Conservation (phyloP, 1,140 invertebrate species). For the Tetragonula clypearis region DNA sequence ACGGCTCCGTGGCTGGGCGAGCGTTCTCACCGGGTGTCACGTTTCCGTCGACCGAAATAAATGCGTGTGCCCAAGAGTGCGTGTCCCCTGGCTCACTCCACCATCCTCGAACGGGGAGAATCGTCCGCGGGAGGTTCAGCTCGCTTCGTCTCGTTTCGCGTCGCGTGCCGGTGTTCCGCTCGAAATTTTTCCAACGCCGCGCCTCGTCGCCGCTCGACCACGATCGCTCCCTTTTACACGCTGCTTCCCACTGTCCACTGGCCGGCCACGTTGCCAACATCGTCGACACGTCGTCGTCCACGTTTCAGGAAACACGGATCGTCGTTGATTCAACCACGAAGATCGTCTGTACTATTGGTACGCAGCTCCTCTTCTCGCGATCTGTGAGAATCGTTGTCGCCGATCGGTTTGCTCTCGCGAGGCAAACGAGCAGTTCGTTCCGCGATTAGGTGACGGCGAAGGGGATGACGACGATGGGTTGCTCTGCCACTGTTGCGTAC, state of each 20-base stretch:
- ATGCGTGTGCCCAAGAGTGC: slow-evolving; percentile 41
- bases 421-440: background rate
- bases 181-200: background rate
- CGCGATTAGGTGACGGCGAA: background rate
- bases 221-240: background rate
- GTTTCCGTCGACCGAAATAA: slow-evolving; percentile 67
- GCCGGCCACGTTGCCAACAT: background rate
- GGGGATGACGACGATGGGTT: background rate
- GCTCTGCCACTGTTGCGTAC: background rate
- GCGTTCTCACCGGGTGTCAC: slow-evolving; percentile 58
- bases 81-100: background rate
- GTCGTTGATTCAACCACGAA: background rate
- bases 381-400: background rate
- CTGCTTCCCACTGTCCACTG: background rate
- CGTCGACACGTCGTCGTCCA: background rate
- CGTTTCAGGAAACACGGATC: background rate
- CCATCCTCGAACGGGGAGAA: background rate
- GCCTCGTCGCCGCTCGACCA: background rate
- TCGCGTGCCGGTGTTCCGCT: background rate
- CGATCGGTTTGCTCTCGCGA: background rate
- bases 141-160: too few species aligned
- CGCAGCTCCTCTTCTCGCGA: background rate
- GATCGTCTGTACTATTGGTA: background rate
- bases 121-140: background rate
- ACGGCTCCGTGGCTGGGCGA: slow-evolving; percentile 60